phyloP scores from a whole-genome alignment of 2,113 vertebrate genomes.

The Mugil cephalus region DNA sequence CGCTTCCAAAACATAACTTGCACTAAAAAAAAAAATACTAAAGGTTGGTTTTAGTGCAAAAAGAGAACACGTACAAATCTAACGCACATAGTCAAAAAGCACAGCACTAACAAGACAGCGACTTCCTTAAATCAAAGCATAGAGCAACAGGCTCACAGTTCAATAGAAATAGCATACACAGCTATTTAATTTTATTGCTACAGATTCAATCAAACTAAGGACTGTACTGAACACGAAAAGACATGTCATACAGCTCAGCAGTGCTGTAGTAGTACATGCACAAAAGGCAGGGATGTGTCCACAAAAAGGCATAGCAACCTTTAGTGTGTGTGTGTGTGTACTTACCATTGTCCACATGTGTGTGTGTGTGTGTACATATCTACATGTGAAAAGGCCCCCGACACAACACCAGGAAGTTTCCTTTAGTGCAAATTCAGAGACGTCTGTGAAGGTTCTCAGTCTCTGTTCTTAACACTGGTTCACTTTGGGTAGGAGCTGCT shows the following conservation, averaged over 20 bases:
- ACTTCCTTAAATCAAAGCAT: constrained; percentile 1
- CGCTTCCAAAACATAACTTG: not conserved
- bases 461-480: too few species aligned
- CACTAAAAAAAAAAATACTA: constrained; percentile 16
- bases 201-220: too few species aligned
- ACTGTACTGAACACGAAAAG: not conserved
- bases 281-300: not conserved
- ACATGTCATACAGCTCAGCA: not conserved
- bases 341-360: not conserved
- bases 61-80: not conserved
- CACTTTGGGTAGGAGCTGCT: too few species aligned
- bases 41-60: constrained; percentile 3
- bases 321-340: not conserved
- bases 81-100: not conserved
- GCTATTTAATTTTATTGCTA: too few species aligned
- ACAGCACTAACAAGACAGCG: not conserved
- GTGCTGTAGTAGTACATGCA: not conserved
- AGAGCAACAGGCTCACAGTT: not conserved
- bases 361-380: constrained; percentile 1
- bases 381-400: not conserved
- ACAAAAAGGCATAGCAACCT: not conserved
- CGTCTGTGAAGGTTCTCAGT: too few species aligned
- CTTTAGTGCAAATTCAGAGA: constrained; percentile 28
- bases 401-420: constrained; percentile 45
- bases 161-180: not conserved